These are phyloP conservation scores for Eospalax fontanierii DNA, from an alignment of 2,797 vertebrate genomes.

Conservation along the genomic window DNA sequence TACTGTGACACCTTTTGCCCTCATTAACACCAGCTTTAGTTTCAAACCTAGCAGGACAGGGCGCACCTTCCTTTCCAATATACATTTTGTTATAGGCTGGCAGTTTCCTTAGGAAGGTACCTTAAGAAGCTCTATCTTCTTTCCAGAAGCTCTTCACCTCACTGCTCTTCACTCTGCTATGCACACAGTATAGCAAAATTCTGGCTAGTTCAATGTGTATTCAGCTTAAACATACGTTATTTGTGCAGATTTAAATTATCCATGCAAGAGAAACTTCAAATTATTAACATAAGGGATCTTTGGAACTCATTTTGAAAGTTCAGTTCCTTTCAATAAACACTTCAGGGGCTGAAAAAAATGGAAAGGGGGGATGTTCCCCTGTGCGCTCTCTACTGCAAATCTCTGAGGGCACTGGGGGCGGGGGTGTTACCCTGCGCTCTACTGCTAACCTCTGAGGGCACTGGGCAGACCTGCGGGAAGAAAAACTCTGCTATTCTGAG, in stretches of 20 bases:
- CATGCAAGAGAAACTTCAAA: slow-evolving; percentile 23
- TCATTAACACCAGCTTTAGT: not conserved
- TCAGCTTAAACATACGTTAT: not conserved
- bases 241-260: slow-evolving; percentile 64
- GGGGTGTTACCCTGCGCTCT: not conserved
- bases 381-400: slow-evolving; percentile 20
- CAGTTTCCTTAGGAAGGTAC: not conserved
- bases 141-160: not conserved
- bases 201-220: not conserved
- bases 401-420: not conserved
- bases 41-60: not conserved
- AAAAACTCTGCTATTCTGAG: not conserved
- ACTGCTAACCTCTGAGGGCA: not conserved
- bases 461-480: too few relatives aligned
- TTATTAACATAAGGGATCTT: slow-evolving; percentile 44
- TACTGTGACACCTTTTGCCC: not conserved
- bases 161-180: not conserved
- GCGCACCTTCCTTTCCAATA: not conserved
- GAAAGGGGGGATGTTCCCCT: not conserved
- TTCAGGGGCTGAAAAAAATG: slow-evolving; percentile 7
- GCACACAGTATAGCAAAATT: not conserved
- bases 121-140: not conserved
- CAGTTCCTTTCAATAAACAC: slow-evolving; percentile 37
- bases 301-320: slow-evolving; percentile 17
- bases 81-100: not conserved